A percentile compares a stretch with the other conserved stretches of the same genome.
These are phyloP conservation scores for Spheniscus mendiculus DNA, from an alignment of 2,113 vertebrate genomes.

Conservation along the genomic window DNA sequence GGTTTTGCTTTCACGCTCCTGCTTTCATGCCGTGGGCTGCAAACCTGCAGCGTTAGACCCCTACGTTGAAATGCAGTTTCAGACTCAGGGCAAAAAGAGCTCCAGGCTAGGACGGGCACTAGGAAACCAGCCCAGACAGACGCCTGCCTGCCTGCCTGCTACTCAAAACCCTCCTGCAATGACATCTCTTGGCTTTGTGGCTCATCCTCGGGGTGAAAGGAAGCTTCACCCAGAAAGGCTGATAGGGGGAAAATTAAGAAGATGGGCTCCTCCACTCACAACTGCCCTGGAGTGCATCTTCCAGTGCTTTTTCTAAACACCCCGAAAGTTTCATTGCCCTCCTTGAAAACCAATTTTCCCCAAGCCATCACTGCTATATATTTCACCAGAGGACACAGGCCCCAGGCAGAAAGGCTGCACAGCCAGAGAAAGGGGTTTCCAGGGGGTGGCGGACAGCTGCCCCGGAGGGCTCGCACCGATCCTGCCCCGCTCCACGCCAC, in stretches of 20 bases:
- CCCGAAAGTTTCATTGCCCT: not conserved
- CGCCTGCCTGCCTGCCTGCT: not conserved
- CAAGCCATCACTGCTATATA: fast-evolving
- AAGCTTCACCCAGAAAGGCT: not conserved
- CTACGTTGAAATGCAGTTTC: not conserved
- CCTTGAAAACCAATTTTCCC: not conserved
- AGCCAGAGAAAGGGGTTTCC: not conserved
- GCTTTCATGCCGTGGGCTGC: not conserved
- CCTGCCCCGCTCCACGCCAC: not conserved
- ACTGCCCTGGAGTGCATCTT: not conserved
- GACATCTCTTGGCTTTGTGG: not conserved
- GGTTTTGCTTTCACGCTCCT: not conserved
- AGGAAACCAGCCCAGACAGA: not conserved
- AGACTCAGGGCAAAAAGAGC: not conserved
- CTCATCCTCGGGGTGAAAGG: not conserved
- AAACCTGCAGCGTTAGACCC: not conserved
- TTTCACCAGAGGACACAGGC: not conserved
- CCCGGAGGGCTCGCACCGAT: fast-evolving
- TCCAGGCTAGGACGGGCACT: not conserved
- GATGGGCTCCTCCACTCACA: not conserved
- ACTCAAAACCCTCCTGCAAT: not conserved
- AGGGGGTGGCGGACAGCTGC: no score
- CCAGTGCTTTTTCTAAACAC: not conserved
- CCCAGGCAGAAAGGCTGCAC: not conserved
- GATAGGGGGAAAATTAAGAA: not conserved